These are phyloP conservation scores for Baronia brevicornis DNA, from an alignment of 2,888 invertebrate species.

Conservation along the genomic window DNA sequence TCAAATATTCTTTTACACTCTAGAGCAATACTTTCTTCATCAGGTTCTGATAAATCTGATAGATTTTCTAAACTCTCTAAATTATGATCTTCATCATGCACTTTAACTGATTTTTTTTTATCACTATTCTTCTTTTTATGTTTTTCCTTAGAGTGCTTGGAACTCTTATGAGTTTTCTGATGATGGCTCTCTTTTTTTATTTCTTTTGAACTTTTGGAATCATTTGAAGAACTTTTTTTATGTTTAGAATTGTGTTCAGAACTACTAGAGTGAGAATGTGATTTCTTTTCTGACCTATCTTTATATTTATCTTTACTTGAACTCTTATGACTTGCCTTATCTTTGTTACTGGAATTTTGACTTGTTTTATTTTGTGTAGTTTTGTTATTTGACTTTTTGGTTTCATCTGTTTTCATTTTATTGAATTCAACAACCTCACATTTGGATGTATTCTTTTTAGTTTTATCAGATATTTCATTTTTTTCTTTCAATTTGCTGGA, in stretches of 20 bases:
- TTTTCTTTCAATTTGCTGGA: slow-evolving; percentile 18
- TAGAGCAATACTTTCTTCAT: slow-evolving; percentile 83
- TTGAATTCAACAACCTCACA: slow-evolving; percentile 26
- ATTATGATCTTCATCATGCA: slow-evolving; percentile 37
- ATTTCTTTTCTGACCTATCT: slow-evolving; percentile 38
- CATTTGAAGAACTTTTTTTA: slow-evolving; percentile 13
- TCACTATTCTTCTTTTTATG: slow-evolving; percentile 34
- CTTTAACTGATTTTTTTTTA: slow-evolving; percentile 34
- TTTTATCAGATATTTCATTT: slow-evolving; percentile 24
- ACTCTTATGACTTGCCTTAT: slow-evolving; percentile 48
- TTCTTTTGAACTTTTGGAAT: slow-evolving; percentile 33
- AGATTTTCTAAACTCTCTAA: slow-evolving; percentile 35
- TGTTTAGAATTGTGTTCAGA: slow-evolving; percentile 31
- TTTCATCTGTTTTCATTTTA: slow-evolving; percentile 33
- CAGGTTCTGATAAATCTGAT: slow-evolving; percentile 69
- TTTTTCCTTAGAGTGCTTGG: slow-evolving; percentile 28
- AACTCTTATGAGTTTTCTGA: slow-evolving; percentile 10
- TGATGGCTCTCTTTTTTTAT: slow-evolving; percentile 26
- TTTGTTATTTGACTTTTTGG: slow-evolving; percentile 33
- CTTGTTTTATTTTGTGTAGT: slow-evolving; percentile 32
- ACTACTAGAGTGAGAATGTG: slow-evolving; percentile 33
- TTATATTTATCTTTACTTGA: slow-evolving; percentile 43
- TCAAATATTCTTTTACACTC: slow-evolving; percentile 92
- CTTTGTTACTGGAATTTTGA: slow-evolving; percentile 34
- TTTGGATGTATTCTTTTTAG: slow-evolving; percentile 25